phyloP scores from a whole-genome alignment of 2,888 invertebrate genomes.

The Protodeltote pygarga region DNA sequence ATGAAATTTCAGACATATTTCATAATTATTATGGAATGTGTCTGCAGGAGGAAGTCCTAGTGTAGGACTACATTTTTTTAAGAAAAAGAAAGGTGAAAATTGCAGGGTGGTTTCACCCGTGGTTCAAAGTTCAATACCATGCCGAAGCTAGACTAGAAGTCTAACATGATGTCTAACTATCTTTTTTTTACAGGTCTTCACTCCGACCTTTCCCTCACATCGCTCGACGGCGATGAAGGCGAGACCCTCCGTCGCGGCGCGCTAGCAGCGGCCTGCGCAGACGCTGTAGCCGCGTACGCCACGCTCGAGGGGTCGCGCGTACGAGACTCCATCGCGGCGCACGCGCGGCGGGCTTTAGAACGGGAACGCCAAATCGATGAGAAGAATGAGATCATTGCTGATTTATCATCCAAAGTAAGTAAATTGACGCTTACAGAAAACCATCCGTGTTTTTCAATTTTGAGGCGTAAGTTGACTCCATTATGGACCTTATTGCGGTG shows the following conservation, averaged over 20 bases:
- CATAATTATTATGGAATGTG: too few species aligned
- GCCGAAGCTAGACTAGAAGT: too few species aligned
- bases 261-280: constrained; percentile 91
- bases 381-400: constrained; percentile 92
- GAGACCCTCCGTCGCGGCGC: constrained; percentile 88
- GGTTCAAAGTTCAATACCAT: too few species aligned
- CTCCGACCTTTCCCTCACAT: constrained; percentile 90
- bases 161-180: too few species aligned
- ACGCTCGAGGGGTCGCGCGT: constrained; percentile 92
- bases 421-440: not conserved
- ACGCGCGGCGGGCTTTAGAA: constrained; percentile 91
- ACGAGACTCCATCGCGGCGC: constrained; percentile 92
- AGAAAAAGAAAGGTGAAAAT: too few species aligned
- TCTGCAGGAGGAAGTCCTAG: too few species aligned
- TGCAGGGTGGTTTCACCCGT: too few species aligned
- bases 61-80: too few species aligned
- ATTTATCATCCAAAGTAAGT: constrained; percentile 92
- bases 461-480: too few species aligned
- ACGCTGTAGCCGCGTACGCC: constrained; percentile 90
- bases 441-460: too few species aligned
- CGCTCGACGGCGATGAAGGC: constrained; percentile 86
- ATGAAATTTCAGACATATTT: too few species aligned
- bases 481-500: too few species aligned
- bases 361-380: constrained; percentile 93
- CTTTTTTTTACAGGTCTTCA: constrained; percentile 84